These are phyloP conservation scores for Oeneis ivallda DNA, from an alignment of 2,888 invertebrate genomes.

Conservation along the genomic window DNA sequence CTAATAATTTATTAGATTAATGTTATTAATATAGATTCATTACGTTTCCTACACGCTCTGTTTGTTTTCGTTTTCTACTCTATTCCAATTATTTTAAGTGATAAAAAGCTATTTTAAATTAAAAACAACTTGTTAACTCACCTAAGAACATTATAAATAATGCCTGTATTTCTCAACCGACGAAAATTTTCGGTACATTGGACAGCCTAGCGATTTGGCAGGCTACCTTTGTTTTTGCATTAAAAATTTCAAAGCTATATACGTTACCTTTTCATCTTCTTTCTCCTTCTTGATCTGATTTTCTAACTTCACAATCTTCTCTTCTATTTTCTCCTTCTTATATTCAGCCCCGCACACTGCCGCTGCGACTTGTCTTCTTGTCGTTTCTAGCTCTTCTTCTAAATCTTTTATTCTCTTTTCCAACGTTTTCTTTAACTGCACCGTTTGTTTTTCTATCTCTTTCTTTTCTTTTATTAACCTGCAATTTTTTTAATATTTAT, in stretches of 20 bases:
- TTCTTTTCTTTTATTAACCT: constrained; percentile 65
- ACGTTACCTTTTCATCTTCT: constrained; percentile 51
- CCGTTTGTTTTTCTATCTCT: constrained; percentile 54
- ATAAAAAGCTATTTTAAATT: no score
- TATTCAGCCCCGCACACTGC: constrained; percentile 52
- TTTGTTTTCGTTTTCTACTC: not conserved
- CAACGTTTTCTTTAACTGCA: constrained; percentile 47
- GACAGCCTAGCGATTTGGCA: no score
- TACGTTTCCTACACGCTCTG: not conserved
- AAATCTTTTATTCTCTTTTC: constrained; percentile 55
- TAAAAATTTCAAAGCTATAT: not conserved
- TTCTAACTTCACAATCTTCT: constrained; percentile 59
- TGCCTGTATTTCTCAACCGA: no score
- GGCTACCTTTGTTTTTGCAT: no score
- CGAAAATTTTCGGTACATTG: no score
- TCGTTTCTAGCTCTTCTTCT: constrained; percentile 61
- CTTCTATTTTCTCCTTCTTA: constrained; percentile 60
- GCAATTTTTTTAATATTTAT: constrained; percentile 32
- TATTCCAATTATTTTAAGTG: not conserved
- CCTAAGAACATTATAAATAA: no score
- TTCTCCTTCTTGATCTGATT: constrained; percentile 52
- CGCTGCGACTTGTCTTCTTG: constrained; percentile 56
- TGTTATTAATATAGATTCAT: not conserved
- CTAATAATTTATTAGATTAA: not conserved
- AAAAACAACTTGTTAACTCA: no score